Evolutionary conservation across 2,888 invertebrate genomes (phyloP), one percentile per base, ranked within the genome.

Genomic region (Stenchaetothrips biformis): DNA sequence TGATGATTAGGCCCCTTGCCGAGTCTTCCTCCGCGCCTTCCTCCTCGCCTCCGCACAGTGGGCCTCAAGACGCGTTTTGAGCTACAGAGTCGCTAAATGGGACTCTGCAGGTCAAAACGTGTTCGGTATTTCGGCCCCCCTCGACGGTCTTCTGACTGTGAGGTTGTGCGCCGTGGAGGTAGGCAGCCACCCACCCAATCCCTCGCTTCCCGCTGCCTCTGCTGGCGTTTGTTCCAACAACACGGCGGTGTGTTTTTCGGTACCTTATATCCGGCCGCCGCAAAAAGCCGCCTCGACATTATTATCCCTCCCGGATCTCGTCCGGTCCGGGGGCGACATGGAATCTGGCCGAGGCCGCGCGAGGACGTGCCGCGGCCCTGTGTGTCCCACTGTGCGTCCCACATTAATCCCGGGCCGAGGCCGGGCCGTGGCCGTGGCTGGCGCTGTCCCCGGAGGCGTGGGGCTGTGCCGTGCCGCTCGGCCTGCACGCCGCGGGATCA

Each of bases 1-100:
- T 74, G 67, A 74, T 74, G 25, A 74, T 74, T 74, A 74, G 67
- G 67, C 21, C 67, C 67, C 67, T 74, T 74, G n/a, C n/a, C 67
- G 21, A 37, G 37, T 21, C 67, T 11, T 21, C 21, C 67, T 67
- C 67, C 67, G 9, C 62, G n/a, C 67, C 67, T 67, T 25, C 21
- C 67, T 13, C 37, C 11, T 13, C 53, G 11, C 53, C 53, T 53
- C 53, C n/a, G n/a, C n/a, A n/a, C n/a, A n/a, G n/a, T n/a, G n/a
- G n/a, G n/a, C n/a, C n/a, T n/a, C n/a, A n/a, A n/a, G n/a, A n/a
- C n/a, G n/a, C n/a, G n/a, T n/a, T n/a, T n/a, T n/a, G n/a, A n/a
- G n/a, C n/a, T n/a, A n/a, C n/a, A n/a, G n/a, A n/a, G n/a, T n/a
- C n/a, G n/a, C n/a, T n/a, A n/a, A n/a, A n/a, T n/a, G n/a, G n/a